phyloP scores from a whole-genome alignment of 2,113 vertebrate genomes.

The Hirundichthys speculiger region DNA sequence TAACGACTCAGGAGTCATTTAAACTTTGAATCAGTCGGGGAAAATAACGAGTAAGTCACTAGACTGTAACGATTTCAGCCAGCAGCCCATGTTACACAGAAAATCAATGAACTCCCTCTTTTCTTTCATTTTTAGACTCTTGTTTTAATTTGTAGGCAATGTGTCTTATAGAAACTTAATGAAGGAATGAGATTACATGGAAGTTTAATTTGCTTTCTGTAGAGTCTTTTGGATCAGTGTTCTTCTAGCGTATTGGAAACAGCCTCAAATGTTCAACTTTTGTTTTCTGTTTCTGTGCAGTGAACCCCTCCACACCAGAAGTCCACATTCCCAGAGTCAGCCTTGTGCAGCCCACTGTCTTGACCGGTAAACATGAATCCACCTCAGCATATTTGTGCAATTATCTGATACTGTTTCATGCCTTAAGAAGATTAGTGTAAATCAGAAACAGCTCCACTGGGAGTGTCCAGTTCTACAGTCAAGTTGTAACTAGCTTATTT shows the following conservation, averaged over 20 bases:
- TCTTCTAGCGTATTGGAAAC: no score
- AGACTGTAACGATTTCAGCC: conserved; percentile 29
- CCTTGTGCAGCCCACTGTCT: not conserved
- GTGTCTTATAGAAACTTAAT: conserved; percentile 19
- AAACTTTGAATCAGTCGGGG: conserved; percentile 34
- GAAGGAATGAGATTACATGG: not conserved
- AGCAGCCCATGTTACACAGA: not conserved
- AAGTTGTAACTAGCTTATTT: no score
- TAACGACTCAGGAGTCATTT: conserved; percentile 22
- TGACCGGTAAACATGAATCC: conserved; percentile 37
- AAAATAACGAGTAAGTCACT: conserved; percentile 32
- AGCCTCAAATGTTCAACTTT: not conserved
- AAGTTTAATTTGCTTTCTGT: not conserved
- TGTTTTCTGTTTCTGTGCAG: conserved; percentile 4
- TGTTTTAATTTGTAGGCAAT: conserved; percentile 8
- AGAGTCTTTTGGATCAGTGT: no score
- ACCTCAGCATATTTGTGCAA: not conserved
- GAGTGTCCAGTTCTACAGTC: no score
- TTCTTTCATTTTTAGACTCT: conserved; percentile 8
- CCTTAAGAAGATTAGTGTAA: no score
- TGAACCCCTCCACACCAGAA: conserved; percentile 8
- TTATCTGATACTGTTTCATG: no score
- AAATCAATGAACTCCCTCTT: conserved; percentile 11
- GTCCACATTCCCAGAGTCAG: not conserved
- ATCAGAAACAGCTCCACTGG: no score